These are phyloP conservation scores for Cromileptes altivelis DNA, from an alignment of 2,113 vertebrate genomes.

Conservation along the genomic window DNA sequence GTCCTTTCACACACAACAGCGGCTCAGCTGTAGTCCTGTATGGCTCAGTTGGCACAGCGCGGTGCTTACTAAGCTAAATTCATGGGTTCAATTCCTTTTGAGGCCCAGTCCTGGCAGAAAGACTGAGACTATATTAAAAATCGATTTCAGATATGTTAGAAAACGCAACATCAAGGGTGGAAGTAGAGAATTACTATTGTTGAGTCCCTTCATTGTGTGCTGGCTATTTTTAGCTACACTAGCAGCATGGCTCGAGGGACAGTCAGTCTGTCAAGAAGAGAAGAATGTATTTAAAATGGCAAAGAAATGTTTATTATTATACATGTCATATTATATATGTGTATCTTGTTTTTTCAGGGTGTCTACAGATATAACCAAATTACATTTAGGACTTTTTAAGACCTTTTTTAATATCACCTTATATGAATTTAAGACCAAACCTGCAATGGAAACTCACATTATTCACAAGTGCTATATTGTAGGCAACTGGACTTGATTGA, in stretches of 20 bases:
- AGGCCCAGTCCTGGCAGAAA: slow-evolving; percentile 17
- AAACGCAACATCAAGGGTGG: slow-evolving; percentile 9
- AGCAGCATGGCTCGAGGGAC: neutral
- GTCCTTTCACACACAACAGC: neutral
- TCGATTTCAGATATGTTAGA: slow-evolving; percentile 32
- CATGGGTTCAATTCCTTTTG: slow-evolving; percentile 46
- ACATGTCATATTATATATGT: too few relatives aligned
- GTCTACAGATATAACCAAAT: too few relatives aligned
- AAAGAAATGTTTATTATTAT: too few relatives aligned
- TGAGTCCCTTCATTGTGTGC: neutral
- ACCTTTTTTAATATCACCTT: too few relatives aligned
- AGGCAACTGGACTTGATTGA: too few relatives aligned
- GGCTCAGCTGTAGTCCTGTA: slow-evolving; percentile 56
- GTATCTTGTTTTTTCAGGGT: too few relatives aligned
- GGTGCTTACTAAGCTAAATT: slow-evolving; percentile 65
- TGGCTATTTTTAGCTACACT: neutral
- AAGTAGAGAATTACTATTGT: slow-evolving; percentile 2
- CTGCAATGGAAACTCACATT: too few relatives aligned
- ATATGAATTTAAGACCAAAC: too few relatives aligned
- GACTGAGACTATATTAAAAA: slow-evolving; percentile 39
- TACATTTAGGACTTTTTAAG: too few relatives aligned
- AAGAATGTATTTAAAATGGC: too few relatives aligned
- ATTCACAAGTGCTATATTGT: too few relatives aligned
- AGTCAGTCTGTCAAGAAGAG: neutral
- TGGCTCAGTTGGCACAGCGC: slow-evolving; percentile 62